Percentiles rank a stretch among this genome's conserved stretches.
These are phyloP conservation scores for Pygoscelis adeliae DNA, from an alignment of 2,113 vertebrate genomes.

Conservation along the genomic window DNA sequence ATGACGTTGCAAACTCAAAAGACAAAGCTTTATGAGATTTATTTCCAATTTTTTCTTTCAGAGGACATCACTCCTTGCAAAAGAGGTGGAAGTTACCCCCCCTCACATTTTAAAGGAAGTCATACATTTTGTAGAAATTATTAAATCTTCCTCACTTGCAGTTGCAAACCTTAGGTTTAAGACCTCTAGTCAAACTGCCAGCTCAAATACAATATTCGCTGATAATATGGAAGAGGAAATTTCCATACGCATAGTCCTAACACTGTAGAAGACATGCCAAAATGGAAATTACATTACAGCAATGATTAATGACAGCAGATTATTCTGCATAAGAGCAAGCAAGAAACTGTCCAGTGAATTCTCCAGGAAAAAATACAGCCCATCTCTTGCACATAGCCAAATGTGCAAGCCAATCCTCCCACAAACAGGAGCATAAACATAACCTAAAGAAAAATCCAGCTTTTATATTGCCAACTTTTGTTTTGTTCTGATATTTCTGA, in stretches of 20 bases:
- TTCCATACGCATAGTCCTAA: not conserved
- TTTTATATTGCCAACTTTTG: not conserved
- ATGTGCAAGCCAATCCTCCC: not conserved
- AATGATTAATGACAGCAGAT: conserved; percentile 2
- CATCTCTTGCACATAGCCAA: not conserved
- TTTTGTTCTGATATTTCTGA: not conserved
- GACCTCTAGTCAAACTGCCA: not conserved
- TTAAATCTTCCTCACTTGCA: not conserved
- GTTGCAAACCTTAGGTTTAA: not conserved
- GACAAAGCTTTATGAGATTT: not conserved
- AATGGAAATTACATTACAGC: not conserved
- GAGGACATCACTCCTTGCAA: not conserved
- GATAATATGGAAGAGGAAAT: not conserved
- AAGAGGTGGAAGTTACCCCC: not conserved
- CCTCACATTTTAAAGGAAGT: not conserved
- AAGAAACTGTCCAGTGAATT: not conserved
- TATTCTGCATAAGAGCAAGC: not conserved
- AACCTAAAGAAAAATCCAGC: not conserved
- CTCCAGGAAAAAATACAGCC: not conserved
- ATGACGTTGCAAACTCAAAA: not conserved
- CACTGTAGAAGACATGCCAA: not conserved
- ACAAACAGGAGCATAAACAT: not conserved
- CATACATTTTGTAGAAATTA: not conserved
- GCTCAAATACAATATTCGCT: not conserved
- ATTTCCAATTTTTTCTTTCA: not conserved